Percentiles rank a stretch among this genome's conserved stretches.
phyloP scores from a whole-genome alignment of 2,113 vertebrate species.

The Paramisgurnus dabryanus region DNA sequence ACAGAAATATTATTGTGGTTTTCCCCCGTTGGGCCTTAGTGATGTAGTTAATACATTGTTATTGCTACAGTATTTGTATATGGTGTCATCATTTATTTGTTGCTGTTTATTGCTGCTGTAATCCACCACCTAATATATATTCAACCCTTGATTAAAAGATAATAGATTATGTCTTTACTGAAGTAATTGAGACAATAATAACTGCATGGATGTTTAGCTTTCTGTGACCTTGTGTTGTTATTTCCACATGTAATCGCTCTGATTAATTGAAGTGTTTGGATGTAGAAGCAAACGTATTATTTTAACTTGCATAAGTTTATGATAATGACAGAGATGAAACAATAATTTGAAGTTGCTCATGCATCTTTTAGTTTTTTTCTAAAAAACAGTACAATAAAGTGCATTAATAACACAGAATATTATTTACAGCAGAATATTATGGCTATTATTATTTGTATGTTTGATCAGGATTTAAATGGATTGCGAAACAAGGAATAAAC shows the following conservation, averaged over 20 bases:
- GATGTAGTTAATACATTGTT: slow-evolving; percentile 4
- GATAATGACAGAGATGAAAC: slow-evolving; percentile 39
- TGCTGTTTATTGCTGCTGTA: background rate
- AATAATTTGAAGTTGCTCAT: background rate
- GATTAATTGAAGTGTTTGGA: background rate
- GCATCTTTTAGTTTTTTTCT: too few species aligned
- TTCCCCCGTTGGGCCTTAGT: background rate
- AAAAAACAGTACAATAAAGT: too few species aligned
- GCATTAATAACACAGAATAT: too few species aligned
- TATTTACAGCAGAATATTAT: too few species aligned
- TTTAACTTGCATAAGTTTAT: slow-evolving; percentile 35
- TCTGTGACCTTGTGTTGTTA: background rate
- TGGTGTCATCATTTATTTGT: background rate
- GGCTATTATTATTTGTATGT: too few species aligned
- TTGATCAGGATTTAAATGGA: too few species aligned
- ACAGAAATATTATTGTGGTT: background rate
- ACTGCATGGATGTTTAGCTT: background rate
- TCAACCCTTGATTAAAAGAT: background rate
- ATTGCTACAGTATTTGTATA: background rate
- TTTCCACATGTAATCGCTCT: background rate
- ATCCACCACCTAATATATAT: background rate
- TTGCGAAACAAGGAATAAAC: too few species aligned
- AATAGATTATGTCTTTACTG: background rate
- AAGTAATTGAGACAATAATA: background rate
- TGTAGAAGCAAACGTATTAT: background rate